A percentile compares a stretch with the other conserved stretches of the same genome.
These are phyloP conservation scores for Conopomorpha cramerella DNA, from an alignment of 1,140 invertebrate genomes.

Conservation along the genomic window DNA sequence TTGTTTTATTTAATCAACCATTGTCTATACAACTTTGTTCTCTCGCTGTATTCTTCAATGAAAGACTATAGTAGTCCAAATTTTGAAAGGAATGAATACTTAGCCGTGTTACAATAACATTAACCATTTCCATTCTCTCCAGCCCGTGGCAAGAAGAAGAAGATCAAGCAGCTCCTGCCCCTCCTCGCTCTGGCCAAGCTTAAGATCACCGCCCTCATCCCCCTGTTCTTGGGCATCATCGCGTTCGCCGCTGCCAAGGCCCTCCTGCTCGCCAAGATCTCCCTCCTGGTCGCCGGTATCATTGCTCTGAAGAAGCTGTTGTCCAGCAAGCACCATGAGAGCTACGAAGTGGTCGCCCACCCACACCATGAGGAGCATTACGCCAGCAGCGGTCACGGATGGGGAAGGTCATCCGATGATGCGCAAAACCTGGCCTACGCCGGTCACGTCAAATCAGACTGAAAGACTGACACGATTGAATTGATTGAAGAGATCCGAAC, in stretches of 20 bases:
- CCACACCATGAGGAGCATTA: conserved; percentile 67
- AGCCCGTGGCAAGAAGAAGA: conserved; percentile 76
- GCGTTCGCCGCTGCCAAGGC: conserved; percentile 84
- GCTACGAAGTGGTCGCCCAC: conserved; percentile 75
- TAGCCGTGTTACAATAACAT: too few relatives aligned
- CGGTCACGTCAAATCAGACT: conserved; percentile 57
- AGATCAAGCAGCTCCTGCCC: conserved; percentile 74
- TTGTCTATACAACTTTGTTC: too few relatives aligned
- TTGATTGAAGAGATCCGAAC: conserved; percentile 15
- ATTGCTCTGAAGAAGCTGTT: conserved; percentile 80
- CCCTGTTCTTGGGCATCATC: conserved; percentile 74
- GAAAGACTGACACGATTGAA: conserved; percentile 8
- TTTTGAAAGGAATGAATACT: too few relatives aligned
- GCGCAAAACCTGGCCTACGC: conserved; percentile 69
- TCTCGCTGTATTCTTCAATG: too few relatives aligned
- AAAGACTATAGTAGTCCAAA: too few relatives aligned
- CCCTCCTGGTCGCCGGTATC: conserved; percentile 74
- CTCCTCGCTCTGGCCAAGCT: conserved; percentile 76
- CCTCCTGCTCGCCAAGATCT: conserved; percentile 78
- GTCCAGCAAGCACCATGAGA: conserved; percentile 69
- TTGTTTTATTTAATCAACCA: too few relatives aligned
- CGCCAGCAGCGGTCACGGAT: conserved; percentile 58
- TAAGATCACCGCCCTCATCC: conserved; percentile 78
- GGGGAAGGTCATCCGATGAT: conserved; percentile 62
- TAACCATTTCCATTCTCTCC: conserved; percentile 25